These are phyloP conservation scores for Drosophila auraria DNA, from an alignment of 1,140 invertebrate genomes.

Conservation along the genomic window DNA sequence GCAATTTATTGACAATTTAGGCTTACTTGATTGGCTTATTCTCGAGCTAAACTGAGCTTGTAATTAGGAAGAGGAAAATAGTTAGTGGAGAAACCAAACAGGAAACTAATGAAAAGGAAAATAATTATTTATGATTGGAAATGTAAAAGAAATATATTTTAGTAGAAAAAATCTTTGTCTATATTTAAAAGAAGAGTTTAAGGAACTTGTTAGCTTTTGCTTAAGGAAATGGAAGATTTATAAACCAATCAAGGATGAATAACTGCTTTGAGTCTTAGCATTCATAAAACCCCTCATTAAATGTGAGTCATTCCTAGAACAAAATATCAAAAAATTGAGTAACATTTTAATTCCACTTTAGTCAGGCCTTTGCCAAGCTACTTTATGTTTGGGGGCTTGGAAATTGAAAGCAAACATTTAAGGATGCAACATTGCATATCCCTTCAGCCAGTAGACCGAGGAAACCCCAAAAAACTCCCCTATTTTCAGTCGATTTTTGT, in stretches of 20 bases:
- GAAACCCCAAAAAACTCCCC: slow-evolving; percentile 6
- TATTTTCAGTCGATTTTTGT: slow-evolving; percentile 24
- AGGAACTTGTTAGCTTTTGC: accelerated
- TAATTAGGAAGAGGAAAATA: neutral
- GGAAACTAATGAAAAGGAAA: no score
- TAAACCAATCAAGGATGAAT: neutral
- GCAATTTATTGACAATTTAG: slow-evolving; percentile 6
- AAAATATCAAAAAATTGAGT: neutral
- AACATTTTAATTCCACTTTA: slow-evolving; percentile 22
- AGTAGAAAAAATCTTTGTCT: neutral
- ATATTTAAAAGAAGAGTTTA: neutral
- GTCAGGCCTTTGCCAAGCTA: slow-evolving; percentile 5
- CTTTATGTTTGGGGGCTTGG: slow-evolving; percentile 11
- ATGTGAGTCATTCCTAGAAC: no score
- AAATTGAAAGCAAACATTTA: slow-evolving; percentile 40
- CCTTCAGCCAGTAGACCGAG: slow-evolving; percentile 6
- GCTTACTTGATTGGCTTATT: slow-evolving; percentile 7
- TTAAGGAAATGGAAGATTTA: neutral
- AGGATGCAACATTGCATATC: slow-evolving; percentile 73
- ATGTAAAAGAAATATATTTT: neutral
- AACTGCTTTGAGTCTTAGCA: neutral
- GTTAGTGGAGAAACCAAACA: neutral
- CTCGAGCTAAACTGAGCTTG: neutral
- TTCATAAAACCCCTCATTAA: no score
- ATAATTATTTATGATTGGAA: no score